These are phyloP conservation scores for Casuarius casuarius DNA, from an alignment of 2,113 vertebrate species.

Conservation along the genomic window DNA sequence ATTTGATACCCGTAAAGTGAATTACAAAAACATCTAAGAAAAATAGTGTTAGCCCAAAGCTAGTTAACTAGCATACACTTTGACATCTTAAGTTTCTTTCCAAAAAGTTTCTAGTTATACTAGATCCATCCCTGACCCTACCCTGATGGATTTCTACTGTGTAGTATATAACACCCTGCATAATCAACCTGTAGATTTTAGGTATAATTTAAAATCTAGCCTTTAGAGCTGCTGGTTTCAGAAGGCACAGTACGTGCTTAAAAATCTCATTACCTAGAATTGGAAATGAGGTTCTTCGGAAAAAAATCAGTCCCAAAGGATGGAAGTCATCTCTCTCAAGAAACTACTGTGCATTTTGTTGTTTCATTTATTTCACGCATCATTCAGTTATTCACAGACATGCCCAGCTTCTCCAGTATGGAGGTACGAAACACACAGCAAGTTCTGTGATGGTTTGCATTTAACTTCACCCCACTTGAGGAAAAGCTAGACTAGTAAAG, in stretches of 20 bases:
- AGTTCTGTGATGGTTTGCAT: background rate
- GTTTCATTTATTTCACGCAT: conserved; percentile 2
- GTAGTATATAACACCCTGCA: background rate
- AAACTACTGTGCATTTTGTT: background rate
- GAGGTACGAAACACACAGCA: background rate
- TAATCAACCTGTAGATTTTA: background rate
- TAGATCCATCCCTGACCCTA: background rate
- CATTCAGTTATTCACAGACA: background rate
- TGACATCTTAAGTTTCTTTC: background rate
- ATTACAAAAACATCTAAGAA: background rate
- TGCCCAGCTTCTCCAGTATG: background rate
- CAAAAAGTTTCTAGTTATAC: background rate
- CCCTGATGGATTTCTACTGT: background rate
- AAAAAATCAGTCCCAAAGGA: background rate
- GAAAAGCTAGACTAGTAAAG: background rate
- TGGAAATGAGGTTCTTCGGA: background rate
- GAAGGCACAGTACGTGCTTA: background rate
- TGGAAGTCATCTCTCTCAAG: background rate
- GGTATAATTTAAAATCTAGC: background rate
- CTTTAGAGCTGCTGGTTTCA: background rate
- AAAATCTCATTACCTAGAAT: background rate
- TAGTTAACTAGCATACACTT: background rate
- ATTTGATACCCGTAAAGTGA: background rate
- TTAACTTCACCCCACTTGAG: background rate
- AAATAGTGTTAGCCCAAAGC: background rate